Evolutionary conservation across 2,797 vertebrate genomes (phyloP).

Genomic region (Babyrousa celebensis): DNA sequence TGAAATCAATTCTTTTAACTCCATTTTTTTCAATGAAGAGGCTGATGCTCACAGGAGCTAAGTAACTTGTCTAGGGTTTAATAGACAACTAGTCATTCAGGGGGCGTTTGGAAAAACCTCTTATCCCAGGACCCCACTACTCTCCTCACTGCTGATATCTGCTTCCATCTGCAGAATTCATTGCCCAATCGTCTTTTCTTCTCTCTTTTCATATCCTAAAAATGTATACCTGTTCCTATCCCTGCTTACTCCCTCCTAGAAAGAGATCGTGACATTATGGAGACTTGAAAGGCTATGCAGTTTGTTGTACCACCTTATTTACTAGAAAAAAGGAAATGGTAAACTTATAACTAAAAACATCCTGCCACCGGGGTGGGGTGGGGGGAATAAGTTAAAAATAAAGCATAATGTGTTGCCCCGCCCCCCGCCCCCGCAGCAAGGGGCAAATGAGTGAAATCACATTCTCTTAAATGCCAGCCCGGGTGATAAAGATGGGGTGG

Average conservation of each 20-base stretch:
- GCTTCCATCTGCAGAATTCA: neutral
- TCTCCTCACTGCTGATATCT: neutral
- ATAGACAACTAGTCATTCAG: neutral
- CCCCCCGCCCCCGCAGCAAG: neutral
- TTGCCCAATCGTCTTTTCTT: neutral
- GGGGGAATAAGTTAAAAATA: conserved; percentile 1
- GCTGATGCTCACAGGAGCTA: neutral
- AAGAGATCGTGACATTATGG: neutral
- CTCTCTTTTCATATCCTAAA: neutral
- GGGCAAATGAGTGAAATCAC: neutral
- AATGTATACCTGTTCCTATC: neutral
- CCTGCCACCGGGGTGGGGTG: neutral
- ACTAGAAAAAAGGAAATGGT: neutral
- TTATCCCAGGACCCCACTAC: neutral
- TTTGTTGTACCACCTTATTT: neutral
- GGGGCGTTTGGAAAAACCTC: neutral
- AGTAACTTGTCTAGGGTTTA: neutral
- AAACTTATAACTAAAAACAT: conserved; percentile 30
- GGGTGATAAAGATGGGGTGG: neutral
- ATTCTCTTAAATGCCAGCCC: neutral
- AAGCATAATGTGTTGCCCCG: neutral
- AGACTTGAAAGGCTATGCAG: neutral
- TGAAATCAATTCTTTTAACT: conserved; percentile 32
- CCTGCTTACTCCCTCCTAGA: neutral
- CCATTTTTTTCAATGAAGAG: conserved; percentile 8